phyloP scores from a whole-genome alignment of 2,888 invertebrate species.

The Drosophila prolongata region DNA sequence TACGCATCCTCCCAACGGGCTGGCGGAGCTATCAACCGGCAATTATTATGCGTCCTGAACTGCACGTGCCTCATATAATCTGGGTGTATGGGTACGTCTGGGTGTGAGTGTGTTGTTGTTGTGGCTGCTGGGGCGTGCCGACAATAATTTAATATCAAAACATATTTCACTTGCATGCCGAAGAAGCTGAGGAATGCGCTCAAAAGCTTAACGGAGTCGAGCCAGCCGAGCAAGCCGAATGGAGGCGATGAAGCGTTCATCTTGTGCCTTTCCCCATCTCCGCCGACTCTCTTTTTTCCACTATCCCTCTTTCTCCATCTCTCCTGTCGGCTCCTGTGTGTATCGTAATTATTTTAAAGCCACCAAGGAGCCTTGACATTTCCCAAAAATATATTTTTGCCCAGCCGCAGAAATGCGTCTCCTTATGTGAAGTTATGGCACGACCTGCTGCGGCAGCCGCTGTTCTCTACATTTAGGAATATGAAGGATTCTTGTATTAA shows the following conservation, averaged over 20 bases:
- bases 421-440: slow-evolving; percentile 45
- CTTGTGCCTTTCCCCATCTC: slow-evolving; percentile 6
- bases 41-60: slow-evolving; percentile 71
- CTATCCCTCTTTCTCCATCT: slow-evolving; percentile 1
- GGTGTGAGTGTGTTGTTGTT: slow-evolving; percentile 19
- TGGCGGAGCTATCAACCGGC: slow-evolving; percentile 60
- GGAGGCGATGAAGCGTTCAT: slow-evolving; percentile 43
- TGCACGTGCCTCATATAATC: slow-evolving; percentile 47
- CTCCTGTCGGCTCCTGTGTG: slow-evolving; percentile 10
- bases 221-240: slow-evolving; percentile 42
- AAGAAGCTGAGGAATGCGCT: slow-evolving; percentile 68
- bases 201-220: slow-evolving; percentile 44
- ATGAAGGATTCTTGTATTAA: neutral
- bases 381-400: slow-evolving; percentile 37
- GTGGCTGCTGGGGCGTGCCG: slow-evolving; percentile 53
- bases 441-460: slow-evolving; percentile 17
- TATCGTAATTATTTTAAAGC: slow-evolving; percentile 64
- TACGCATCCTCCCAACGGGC: slow-evolving; percentile 50
- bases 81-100: slow-evolving; percentile 4
- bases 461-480: neutral
- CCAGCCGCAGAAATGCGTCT: slow-evolving; percentile 44
- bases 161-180: slow-evolving; percentile 78
- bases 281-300: neutral
- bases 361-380: slow-evolving; percentile 61
- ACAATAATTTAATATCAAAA: slow-evolving; percentile 79